Conservation (phyloP, 64 coral and sea anemone species). For the Actinia equina region DNA sequence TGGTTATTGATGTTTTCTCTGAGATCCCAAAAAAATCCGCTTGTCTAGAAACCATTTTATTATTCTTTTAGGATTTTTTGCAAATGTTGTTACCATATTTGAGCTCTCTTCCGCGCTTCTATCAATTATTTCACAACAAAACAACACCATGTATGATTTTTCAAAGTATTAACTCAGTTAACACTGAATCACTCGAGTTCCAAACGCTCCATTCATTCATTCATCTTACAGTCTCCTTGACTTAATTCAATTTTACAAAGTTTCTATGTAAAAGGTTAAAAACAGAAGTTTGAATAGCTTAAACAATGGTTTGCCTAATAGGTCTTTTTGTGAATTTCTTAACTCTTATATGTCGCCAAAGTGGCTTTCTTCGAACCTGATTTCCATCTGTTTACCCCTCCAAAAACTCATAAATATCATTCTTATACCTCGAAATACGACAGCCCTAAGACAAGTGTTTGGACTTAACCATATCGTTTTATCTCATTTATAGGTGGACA, state of each 20-base stretch:
- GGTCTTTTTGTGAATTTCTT: neutral
- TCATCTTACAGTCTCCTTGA: neutral
- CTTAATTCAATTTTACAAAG: neutral
- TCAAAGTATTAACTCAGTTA: neutral
- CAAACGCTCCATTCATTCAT: neutral
- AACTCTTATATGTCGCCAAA: neutral
- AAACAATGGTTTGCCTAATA: neutral
- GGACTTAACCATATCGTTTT: neutral
- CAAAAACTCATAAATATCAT: neutral
- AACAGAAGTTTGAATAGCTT: neutral
- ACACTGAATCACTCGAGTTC: neutral
- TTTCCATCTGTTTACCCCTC: neutral
- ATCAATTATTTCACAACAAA: neutral
- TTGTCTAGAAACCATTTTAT: neutral
- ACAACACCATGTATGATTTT: neutral
- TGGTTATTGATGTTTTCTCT: neutral
- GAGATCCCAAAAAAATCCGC: neutral
- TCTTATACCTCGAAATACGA: neutral
- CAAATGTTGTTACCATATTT: neutral
- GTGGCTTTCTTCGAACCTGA: neutral
- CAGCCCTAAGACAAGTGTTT: constrained; percentile 1
- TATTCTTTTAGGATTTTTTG: too few relatives aligned
- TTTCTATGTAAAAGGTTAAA: neutral
- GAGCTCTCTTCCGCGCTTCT: neutral
- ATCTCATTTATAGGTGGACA: neutral